A percentile compares a stretch with the other conserved stretches of the same genome.
These are phyloP conservation scores for Stenolophus ochropezus DNA, from an alignment of 2,888 invertebrate species.

Conservation along the genomic window DNA sequence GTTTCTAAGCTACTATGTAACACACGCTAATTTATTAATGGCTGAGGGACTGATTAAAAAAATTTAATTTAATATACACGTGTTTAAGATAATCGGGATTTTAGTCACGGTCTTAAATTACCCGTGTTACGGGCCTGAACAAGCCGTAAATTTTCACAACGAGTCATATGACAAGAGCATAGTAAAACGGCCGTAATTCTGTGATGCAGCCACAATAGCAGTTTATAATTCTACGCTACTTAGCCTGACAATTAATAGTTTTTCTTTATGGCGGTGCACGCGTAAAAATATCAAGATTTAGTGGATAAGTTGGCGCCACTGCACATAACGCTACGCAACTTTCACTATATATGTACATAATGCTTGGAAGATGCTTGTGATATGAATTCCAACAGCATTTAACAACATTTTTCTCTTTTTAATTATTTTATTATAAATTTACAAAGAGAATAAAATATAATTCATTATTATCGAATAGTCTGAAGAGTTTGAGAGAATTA, in stretches of 20 bases:
- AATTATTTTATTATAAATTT: no score
- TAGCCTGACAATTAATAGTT: constrained; percentile 44
- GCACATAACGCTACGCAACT: not conserved
- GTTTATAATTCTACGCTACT: constrained; percentile 43
- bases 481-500: no score
- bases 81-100: constrained; percentile 50
- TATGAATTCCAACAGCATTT: no score
- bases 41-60: constrained; percentile 23
- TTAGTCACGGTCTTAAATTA: constrained; percentile 58
- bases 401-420: no score
- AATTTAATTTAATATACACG: constrained; percentile 55
- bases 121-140: constrained; percentile 48
- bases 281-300: constrained; percentile 38
- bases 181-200: constrained; percentile 52
- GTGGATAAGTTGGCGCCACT: constrained; percentile 32
- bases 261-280: constrained; percentile 14
- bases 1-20: constrained; percentile 43
- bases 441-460: no score
- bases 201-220: constrained; percentile 37
- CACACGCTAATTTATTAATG: constrained; percentile 38
- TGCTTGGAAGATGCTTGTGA: no score
- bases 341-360: not conserved
- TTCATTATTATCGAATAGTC: no score
- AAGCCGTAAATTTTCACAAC: constrained; percentile 53
- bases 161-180: constrained; percentile 55